Evolutionary conservation across 1,140 invertebrate genomes (phyloP), one percentile per base, ranked within the genome.

Genomic region (Coenobita brevimanus): DNA sequence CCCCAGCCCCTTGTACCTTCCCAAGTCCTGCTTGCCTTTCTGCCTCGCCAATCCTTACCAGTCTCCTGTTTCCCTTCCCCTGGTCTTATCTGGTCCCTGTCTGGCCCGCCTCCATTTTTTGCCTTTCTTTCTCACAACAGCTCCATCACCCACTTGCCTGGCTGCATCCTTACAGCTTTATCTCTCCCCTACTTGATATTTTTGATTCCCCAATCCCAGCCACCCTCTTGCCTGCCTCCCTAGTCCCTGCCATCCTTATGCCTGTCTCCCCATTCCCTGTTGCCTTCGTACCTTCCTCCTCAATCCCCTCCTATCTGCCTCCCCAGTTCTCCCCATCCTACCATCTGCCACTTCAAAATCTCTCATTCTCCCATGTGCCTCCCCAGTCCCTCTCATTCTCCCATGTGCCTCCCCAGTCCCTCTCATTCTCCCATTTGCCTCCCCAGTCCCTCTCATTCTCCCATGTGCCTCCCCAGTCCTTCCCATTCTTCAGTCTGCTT

Each of bases 361-460:
- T 36, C 38, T 36, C 38, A 3, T 27, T 21, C n/a, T 6, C 38
- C 64, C 33, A 3, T 21, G 6, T 21, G 3, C 21, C 62, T 64
- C 3, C 33, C 3, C 21, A 21, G n/a, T 30, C 21, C 3, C 4
- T 21, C 33, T 3, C 21, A n/a, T 64, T 3, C 33, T 30, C 33
- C 3, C 33, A n/a, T 64, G 3, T 64, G n/a, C n/a, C 64, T 69
- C 64, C 13, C 24, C n/a, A 27, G 33, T 36, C 38, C 64, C 54
- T 57, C 54, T n/a, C 54, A 57, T n/a, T 69, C 24, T 69, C 64
- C n/a, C 64, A 36, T 21, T 69, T 41, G 36, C 30, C 30, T 43
- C 30, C 73, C 30, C 67, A 38, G 33, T 71, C 67, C 41, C 67
- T 71, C 67, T 30, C 67, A 17, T 38, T 71, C 67, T 33, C 67